phyloP scores from a whole-genome alignment of 2,888 invertebrate species.

The Uropetala carovei region DNA sequence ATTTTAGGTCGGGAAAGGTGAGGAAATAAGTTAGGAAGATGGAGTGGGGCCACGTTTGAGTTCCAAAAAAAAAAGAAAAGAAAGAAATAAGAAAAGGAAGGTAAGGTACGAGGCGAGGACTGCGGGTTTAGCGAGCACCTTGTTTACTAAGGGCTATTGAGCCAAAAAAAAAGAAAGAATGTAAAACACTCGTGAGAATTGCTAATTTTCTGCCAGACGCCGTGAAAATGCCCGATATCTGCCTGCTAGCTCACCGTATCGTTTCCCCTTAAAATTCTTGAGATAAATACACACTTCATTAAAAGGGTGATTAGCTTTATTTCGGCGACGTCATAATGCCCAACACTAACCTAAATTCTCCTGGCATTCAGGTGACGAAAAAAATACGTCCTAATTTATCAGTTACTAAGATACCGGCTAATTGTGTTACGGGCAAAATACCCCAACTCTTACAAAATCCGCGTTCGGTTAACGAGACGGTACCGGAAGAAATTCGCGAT shows the following conservation, averaged over 20 bases:
- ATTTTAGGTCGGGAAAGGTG: not conserved
- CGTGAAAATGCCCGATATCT: not conserved
- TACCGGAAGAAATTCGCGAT: not conserved
- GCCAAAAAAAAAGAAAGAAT: too few species aligned
- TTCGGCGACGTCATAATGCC: too few species aligned
- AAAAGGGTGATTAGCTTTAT: too few species aligned
- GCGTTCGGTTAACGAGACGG: not conserved
- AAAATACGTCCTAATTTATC: too few species aligned
- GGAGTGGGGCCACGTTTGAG: slow-evolving; percentile 6
- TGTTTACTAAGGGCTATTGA: not conserved
- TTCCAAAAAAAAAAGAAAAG: not conserved
- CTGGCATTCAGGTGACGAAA: too few species aligned
- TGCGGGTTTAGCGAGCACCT: not conserved
- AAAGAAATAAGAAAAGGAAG: not conserved
- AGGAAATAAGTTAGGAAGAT: slow-evolving; percentile 29
- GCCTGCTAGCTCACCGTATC: too few species aligned
- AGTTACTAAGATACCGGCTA: too few species aligned
- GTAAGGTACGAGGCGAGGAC: not conserved
- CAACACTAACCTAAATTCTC: too few species aligned
- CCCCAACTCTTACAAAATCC: not conserved
- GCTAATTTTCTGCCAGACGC: not conserved
- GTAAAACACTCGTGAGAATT: not conserved
- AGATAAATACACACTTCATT: not conserved
- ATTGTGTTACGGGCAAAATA: not conserved
- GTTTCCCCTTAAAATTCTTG: not conserved